phyloP scores from a whole-genome alignment of 2,888 invertebrate genomes.

The Meghimatium bilineatum region DNA sequence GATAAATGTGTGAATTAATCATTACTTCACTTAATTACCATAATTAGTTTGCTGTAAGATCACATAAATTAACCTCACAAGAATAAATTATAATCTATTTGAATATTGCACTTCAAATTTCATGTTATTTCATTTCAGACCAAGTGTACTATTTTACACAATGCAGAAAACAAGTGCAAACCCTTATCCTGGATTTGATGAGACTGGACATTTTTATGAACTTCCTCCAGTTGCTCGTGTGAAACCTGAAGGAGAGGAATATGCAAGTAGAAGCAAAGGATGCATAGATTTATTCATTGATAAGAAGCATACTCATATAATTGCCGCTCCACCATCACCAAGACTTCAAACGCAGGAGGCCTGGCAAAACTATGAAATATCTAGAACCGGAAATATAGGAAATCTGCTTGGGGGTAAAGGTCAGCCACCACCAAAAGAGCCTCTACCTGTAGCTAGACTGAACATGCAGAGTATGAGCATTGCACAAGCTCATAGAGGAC shows the following conservation, averaged over 20 bases:
- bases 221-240: conserved; percentile 63
- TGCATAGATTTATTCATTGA: conserved; percentile 62
- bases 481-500: conserved; percentile 65
- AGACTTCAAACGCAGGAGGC: conserved; percentile 61
- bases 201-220: conserved; percentile 55
- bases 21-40: neutral
- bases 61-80: too few species aligned
- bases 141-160: neutral
- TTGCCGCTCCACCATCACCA: conserved; percentile 58
- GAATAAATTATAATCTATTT: too few species aligned
- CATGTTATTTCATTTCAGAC: conserved; percentile 4
- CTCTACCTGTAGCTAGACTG: conserved; percentile 53
- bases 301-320: conserved; percentile 54
- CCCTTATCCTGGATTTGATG: conserved; percentile 69
- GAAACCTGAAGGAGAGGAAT: conserved; percentile 70
- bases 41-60: neutral
- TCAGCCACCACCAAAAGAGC: conserved; percentile 60
- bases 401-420: conserved; percentile 61
- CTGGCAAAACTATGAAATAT: conserved; percentile 62
- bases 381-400: conserved; percentile 64
- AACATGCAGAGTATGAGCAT: conserved; percentile 54
- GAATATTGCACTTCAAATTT: neutral
- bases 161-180: conserved; percentile 42
- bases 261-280: conserved; percentile 64
- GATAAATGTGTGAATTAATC: too few species aligned